Base-by-base conservation (phyloP, 1,140 invertebrate genomes). In the Anoplolepis gracilipes region DNA sequence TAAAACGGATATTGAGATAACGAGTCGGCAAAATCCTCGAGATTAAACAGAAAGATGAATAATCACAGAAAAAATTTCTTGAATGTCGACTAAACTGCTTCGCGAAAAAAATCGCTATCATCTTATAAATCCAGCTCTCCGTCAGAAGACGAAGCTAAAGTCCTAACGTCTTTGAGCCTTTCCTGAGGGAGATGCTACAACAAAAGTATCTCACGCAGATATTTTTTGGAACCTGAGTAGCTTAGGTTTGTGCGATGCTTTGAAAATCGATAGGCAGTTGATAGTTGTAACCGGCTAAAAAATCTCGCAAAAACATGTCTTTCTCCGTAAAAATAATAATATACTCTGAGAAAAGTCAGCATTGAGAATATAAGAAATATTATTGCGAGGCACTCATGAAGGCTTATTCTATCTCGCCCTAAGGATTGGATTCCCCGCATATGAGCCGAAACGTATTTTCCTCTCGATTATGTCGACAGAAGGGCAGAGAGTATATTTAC, bases 361-460 rank as follows among this genome's bases (percentile, higher is more conserved):
- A 30, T 42, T 82, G 67, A 72, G 42, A 46, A 46, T 82, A 73
- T 46, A 61, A 72, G 55, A 73, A 82, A 82, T 36, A n/a, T 82
- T 82, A 61, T 73, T 73, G 55, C 30, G 36, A 82, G 39, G 39
- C n/a, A 59, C 13, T 46, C 28, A 55, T 19, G 28, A 53, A 16
- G 25, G 13, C 13, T 8, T n/a, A n/a, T 59, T 19, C n/a, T 82
- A 73, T 61, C 36, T 57, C 11, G 3, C n/a, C 59, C 39, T 61
- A 30, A 72, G 25, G 39, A 72, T 62, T 55, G 75, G 19, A 46
- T 84, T 70, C 46, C 30, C 46, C 33, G 4, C 25, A 25, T 39
- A 67, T 46, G 61, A 69, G 42, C 55, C 22, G 46, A 84, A 81
- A 78, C 22, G 70, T 84, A 84, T 86, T 86, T 86, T 86, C 61